Evolutionary conservation across 2,113 vertebrate genomes (phyloP).

Genomic region (Oreochromis aureus): DNA sequence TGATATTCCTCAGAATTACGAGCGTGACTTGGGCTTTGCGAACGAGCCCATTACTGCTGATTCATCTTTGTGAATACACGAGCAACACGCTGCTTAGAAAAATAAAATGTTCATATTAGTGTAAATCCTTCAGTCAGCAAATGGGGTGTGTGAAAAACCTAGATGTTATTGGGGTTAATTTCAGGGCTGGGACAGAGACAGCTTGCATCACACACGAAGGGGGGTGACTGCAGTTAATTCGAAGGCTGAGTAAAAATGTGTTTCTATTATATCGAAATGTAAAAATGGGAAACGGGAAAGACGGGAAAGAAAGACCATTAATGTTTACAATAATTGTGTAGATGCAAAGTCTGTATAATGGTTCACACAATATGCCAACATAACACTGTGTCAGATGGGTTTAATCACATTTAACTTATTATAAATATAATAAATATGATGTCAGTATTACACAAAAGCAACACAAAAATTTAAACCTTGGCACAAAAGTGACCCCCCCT

Average conservation of each 20-base stretch:
- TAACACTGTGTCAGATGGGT: background rate
- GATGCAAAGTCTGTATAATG: background rate
- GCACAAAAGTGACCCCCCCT: background rate
- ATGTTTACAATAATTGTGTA: background rate
- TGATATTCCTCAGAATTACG: background rate
- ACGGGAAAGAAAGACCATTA: background rate
- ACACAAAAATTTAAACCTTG: background rate
- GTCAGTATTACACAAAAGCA: background rate
- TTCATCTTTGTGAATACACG: background rate
- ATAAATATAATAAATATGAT: background rate
- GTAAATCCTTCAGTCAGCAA: background rate
- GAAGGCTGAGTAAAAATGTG: background rate
- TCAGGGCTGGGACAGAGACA: background rate
- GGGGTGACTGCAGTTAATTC: background rate
- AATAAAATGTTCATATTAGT: background rate
- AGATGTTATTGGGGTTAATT: background rate
- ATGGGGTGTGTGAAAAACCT: background rate
- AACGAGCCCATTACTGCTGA: background rate
- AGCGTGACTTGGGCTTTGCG: background rate
- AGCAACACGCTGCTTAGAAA: background rate
- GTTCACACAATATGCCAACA: background rate
- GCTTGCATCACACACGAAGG: background rate
- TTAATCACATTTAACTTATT: background rate
- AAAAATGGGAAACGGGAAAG: background rate
- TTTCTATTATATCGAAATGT: background rate